Percentiles rank a stretch among this genome's conserved stretches.
Evolutionary conservation across 2,113 vertebrate species (phyloP).

Genomic region (Platanista minor): DNA sequence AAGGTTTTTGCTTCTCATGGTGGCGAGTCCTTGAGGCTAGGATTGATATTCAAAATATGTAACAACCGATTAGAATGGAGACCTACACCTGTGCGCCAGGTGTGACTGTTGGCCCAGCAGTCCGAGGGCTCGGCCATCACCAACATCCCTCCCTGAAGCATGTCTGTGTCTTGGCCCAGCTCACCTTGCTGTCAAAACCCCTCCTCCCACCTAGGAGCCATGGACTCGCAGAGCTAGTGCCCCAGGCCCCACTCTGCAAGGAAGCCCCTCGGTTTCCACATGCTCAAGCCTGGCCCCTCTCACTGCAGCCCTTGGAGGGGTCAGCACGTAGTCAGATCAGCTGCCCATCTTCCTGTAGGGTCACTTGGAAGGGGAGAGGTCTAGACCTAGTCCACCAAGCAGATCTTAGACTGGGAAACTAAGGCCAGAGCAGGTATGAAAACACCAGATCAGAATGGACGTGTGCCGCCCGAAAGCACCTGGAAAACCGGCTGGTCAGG

Average conservation of each 20-base stretch:
- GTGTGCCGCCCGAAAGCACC: background rate
- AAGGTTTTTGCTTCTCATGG: background rate
- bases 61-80: background rate
- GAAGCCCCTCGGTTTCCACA: background rate
- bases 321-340: background rate
- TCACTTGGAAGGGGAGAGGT: background rate
- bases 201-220: background rate
- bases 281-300: background rate
- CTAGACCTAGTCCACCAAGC: background rate
- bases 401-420: background rate
- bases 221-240: background rate
- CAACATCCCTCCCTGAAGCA: background rate
- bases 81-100: accelerated
- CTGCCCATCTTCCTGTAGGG: background rate
- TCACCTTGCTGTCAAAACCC: background rate
- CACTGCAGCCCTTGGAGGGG: too few species aligned
- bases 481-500: background rate
- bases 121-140: background rate
- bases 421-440: background rate
- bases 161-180: too few species aligned
- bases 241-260: background rate
- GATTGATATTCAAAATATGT: background rate
- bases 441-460: background rate
- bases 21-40: background rate
- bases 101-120: background rate